Evolutionary conservation across 2,888 invertebrate species (phyloP), one percentile per base, ranked within the genome.

Genomic region (Euplagia quadripunctaria): DNA sequence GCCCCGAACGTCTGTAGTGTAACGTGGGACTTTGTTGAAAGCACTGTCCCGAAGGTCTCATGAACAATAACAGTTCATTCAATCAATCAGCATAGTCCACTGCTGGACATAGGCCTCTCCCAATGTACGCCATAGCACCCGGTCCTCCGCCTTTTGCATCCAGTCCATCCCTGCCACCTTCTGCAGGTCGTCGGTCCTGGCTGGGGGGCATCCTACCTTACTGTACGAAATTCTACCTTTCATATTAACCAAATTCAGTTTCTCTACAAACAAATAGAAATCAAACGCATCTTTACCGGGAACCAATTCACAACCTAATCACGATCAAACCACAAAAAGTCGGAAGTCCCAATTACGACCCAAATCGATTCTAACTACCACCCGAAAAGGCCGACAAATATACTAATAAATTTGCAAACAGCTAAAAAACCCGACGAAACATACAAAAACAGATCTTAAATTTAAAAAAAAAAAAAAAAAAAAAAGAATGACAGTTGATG

Each of bases 371-470:
- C 86, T 86, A 86, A 87, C 81, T 82, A 69, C 81, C 84, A 81
- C 81, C 81, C 83, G 79, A 81, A 82, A 77, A 77, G 71, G 80
- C 90, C 92, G 93, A 92, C 92, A 91, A 90, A 92, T 90, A 76
- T 84, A 82, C 85, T 86, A 89, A 94, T 94, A 94, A 94, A 94
- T 93, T 90, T 89, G 81, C 88, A 76, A 82, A 82, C 83, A 77
- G 85, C 58, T 87, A 87, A 94, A 94, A 94, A 94, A 94, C 88
- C 88, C 89, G 92, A 88, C 91, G 86, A 94, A 92, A 91, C 82
- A 87, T 87, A 84, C 88, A 88, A 94, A 94, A 94, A 94, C 93
- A 89, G 74, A 67, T 61, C 73, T 79, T 71, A 63, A 52, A 61
- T 70, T 31, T 64, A 64, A 65, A 61, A 71, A 83, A 77, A 77